Conservation (phyloP, 2,888 invertebrate genomes). For the Malachius bipustulatus region DNA sequence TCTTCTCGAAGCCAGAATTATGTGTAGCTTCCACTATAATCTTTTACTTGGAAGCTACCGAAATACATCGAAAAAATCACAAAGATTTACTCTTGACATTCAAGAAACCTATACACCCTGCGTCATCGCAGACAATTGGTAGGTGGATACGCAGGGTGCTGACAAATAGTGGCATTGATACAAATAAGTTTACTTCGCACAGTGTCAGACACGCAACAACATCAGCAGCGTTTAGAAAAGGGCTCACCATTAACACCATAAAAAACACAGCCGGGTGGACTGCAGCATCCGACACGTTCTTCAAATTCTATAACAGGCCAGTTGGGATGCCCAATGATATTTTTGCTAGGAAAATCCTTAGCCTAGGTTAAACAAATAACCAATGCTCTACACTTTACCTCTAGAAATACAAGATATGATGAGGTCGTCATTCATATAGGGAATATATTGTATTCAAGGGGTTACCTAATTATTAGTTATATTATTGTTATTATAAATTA, state of each 20-base stretch:
- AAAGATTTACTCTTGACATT: slow-evolving; percentile 8
- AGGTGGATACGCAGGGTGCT: slow-evolving; percentile 15
- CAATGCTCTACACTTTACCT: too few species aligned
- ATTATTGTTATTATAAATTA: too few species aligned
- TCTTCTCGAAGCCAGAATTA: slow-evolving; percentile 6
- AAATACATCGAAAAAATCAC: slow-evolving; percentile 6
- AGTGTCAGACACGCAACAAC: slow-evolving; percentile 23
- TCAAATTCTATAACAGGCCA: slow-evolving; percentile 20
- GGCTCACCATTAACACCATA: slow-evolving; percentile 19
- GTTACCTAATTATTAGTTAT: too few species aligned
- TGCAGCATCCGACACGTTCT: slow-evolving; percentile 18
- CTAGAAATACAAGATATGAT: too few species aligned
- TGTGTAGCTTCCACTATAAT: slow-evolving; percentile 12
- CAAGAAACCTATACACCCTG: slow-evolving; percentile 12
- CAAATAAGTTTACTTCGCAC: slow-evolving; percentile 18
- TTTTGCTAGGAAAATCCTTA: too few species aligned
- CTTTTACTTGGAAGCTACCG: slow-evolving; percentile 11
- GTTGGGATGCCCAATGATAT: too few species aligned
- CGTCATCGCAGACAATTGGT: slow-evolving; percentile 13
- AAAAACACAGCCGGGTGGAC: slow-evolving; percentile 21
- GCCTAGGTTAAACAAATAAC: too few species aligned
- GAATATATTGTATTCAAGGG: too few species aligned
- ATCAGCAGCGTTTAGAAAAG: slow-evolving; percentile 19
- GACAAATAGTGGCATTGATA: slow-evolving; percentile 20
- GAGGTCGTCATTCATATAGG: too few species aligned